Evolutionary conservation across 2,113 vertebrate genomes (phyloP), one percentile per base, ranked within the genome.

Genomic region (Sialia sialis): DNA sequence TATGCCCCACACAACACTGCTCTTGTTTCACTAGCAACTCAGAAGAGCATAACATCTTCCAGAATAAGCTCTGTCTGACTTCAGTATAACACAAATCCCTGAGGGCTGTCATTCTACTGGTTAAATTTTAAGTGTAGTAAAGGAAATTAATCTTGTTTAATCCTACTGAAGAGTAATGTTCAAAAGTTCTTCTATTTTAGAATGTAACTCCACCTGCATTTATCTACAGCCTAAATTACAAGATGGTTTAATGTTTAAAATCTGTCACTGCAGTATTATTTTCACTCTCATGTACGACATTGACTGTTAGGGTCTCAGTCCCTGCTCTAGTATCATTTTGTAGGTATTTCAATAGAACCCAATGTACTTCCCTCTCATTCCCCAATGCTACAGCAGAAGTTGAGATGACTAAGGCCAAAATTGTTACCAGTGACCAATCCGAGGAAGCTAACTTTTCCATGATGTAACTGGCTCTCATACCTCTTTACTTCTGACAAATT

Each of bases 361-460:
- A 7, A 30, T 4, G 0, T 27, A 76, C 38, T 66, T 70, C 4
- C 11, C 15, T 4, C 11, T 74, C 16, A 32, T 5, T 11, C 1
- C 2, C 39, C 56, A 49, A 8, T 10, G 41, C 5, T 21, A 32
- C 30, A 21, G 36, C n/a, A n/a, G 27, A 76, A 83, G 25, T 13
- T 55, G n/a, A 64, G 9, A 56, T 1, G 1, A 64, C 49, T 56
- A 84, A 36, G 21, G 23, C 3, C 34, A 52, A 36, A 68, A 60
- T 2, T 60, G 25, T 64, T 38, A 68, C 25, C 14, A 63, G 12
- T 7, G 23, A 77, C 10, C 36, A 51, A 58, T 11, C 2, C 13
- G 11, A 44, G 4, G 5, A 39, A 55, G 5, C 7, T 10, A 67
- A 85, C 18, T 51, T 27, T 58, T 82, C 38, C 10, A 12, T 8